These are phyloP conservation scores for Galeopterus variegatus DNA, from an alignment of 2,113 vertebrate species.

Conservation along the genomic window DNA sequence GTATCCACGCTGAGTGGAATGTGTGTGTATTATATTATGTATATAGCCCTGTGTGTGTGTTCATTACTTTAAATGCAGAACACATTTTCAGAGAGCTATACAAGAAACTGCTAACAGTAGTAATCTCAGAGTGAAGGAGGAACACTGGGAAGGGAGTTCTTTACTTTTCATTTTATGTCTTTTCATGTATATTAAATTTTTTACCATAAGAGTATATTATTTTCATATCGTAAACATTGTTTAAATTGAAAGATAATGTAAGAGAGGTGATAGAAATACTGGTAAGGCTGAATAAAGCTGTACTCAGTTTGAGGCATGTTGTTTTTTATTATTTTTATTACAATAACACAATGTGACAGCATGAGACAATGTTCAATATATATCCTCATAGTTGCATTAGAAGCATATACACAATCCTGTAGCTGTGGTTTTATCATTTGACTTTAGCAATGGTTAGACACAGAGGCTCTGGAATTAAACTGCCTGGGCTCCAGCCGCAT, in stretches of 20 bases:
- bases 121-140: slow-evolving; percentile 48
- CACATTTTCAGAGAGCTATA: slow-evolving; percentile 47
- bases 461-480: not conserved
- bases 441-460: not conserved
- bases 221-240: slow-evolving; percentile 67
- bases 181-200: slow-evolving; percentile 10
- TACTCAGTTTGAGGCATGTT: not conserved
- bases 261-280: slow-evolving; percentile 37
- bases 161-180: slow-evolving; percentile 50
- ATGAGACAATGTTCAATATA: not conserved
- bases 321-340: slow-evolving; percentile 75
- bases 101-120: slow-evolving; percentile 42
- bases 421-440: not conserved
- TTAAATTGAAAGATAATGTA: slow-evolving; percentile 68
- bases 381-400: not conserved
- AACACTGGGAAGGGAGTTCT: not conserved
- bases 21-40: slow-evolving; percentile 11
- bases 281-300: slow-evolving; percentile 24
- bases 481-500: not conserved
- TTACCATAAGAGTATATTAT: slow-evolving; percentile 50
- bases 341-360: slow-evolving; percentile 31
- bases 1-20: slow-evolving; percentile 51
- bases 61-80: slow-evolving; percentile 72
- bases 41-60: not conserved
- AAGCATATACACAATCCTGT: not conserved